Percentiles rank a stretch among this genome's conserved stretches.
Evolutionary conservation across 2,888 invertebrate species (phyloP).

Genomic region (Kuschelorhynchus macadamiae): DNA sequence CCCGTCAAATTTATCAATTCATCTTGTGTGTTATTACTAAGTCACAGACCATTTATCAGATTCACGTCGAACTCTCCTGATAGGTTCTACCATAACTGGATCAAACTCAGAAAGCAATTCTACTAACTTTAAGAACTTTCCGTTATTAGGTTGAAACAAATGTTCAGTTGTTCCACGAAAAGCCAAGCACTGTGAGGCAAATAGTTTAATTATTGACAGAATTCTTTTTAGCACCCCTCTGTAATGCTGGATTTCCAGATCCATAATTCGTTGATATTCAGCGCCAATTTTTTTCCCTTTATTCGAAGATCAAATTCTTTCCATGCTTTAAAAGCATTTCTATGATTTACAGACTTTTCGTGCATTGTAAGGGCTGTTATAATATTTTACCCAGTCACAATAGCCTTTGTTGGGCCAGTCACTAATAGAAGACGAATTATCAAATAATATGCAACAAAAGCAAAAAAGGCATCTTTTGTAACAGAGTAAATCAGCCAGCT

Average conservation of each 20-base stretch:
- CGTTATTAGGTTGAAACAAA: too few species aligned
- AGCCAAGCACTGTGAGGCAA: too few species aligned
- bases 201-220: too few species aligned
- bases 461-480: not conserved
- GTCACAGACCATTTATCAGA: not conserved
- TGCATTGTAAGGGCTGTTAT: too few species aligned
- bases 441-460: too few species aligned
- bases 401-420: not conserved
- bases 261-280: not conserved
- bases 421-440: not conserved
- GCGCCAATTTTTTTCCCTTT: too few species aligned
- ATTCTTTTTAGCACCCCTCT: not conserved
- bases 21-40: not conserved
- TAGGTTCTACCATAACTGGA: not conserved
- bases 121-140: not conserved
- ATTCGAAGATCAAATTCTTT: too few species aligned
- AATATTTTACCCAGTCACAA: not conserved
- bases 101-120: not conserved
- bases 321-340: too few species aligned
- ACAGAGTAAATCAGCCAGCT: too few species aligned
- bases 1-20: too few species aligned
- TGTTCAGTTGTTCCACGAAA: too few species aligned
- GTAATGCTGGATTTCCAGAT: not conserved
- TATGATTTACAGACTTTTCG: too few species aligned
- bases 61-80: not conserved